These are phyloP conservation scores for Balearica regulorum DNA, from an alignment of 2,797 vertebrate species.

Conservation along the genomic window DNA sequence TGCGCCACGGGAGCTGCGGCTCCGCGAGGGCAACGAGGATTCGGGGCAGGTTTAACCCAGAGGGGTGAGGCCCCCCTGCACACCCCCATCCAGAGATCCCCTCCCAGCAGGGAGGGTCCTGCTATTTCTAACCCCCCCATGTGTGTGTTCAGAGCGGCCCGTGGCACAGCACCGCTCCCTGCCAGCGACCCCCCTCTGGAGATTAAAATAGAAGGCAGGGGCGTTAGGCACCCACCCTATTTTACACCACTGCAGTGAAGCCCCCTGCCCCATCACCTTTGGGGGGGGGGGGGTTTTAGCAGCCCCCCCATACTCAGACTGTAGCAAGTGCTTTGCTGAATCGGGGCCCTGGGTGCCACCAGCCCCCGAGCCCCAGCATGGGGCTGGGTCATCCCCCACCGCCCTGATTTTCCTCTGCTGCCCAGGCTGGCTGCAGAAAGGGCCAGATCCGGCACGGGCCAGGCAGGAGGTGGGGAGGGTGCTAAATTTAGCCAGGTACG, in stretches of 20 bases:
- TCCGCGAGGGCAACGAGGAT: background rate
- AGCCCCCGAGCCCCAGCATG: accelerated
- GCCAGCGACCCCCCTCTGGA: background rate
- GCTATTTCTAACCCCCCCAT: background rate
- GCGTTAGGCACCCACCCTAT: background rate
- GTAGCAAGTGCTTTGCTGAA: background rate
- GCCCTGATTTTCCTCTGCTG: background rate
- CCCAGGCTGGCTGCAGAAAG: background rate
- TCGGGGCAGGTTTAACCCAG: background rate
- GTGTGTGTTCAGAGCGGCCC: background rate
- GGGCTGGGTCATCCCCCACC: background rate
- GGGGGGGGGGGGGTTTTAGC: no score
- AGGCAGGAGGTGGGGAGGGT: background rate
- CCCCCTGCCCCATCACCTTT: no score
- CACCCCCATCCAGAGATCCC: accelerated
- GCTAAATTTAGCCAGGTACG: constrained; percentile 3
- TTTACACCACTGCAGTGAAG: background rate
- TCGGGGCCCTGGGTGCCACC: accelerated
- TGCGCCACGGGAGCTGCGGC: background rate
- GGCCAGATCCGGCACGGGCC: background rate
- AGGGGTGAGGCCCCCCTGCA: background rate
- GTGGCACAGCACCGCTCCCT: background rate
- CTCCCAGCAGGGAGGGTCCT: no score
- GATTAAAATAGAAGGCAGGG: background rate
- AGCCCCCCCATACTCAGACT: no score